Conservation (phyloP, 2,888 invertebrate species). For the Hydropsyche betteni region DNA sequence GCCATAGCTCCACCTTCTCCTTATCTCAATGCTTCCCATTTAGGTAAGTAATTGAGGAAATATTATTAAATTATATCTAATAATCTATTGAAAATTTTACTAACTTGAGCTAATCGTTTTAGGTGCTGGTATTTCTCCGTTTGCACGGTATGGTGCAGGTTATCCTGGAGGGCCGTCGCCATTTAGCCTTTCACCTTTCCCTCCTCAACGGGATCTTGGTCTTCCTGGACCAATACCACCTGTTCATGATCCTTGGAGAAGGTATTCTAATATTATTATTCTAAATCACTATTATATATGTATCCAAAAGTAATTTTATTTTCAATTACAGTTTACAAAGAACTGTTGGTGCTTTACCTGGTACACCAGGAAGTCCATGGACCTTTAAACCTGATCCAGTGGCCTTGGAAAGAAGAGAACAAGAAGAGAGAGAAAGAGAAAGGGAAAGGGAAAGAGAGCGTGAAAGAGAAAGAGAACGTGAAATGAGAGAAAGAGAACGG, state of each 20-base stretch:
- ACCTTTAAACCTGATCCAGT: conserved; percentile 73
- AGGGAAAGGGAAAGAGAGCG: conserved; percentile 68
- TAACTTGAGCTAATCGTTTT: conserved; percentile 34
- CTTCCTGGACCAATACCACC: conserved; percentile 60
- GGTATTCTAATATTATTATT: conserved; percentile 58
- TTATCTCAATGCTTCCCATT: conserved; percentile 72
- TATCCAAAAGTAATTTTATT: not conserved
- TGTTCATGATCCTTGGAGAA: conserved; percentile 76
- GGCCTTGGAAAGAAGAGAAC: conserved; percentile 69
- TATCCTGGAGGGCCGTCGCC: conserved; percentile 73
- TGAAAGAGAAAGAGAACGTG: conserved; percentile 67
- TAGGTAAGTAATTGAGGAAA: conserved; percentile 62
- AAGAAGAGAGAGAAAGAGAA: conserved; percentile 67
- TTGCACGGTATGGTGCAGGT: conserved; percentile 79
- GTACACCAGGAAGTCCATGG: conserved; percentile 68
- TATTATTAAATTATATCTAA: too few relatives aligned
- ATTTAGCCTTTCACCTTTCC: conserved; percentile 75
- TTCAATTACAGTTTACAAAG: conserved; percentile 63
- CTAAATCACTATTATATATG: not conserved
- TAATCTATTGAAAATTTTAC: too few relatives aligned
- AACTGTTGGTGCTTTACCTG: conserved; percentile 67
- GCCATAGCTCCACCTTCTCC: conserved; percentile 72
- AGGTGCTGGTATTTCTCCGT: conserved; percentile 79
- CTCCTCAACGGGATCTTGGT: conserved; percentile 69
- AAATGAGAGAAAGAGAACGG: conserved; percentile 65